A percentile compares a stretch with the other conserved stretches of the same genome.
Evolutionary conservation across 2,113 vertebrate species (phyloP).

Genomic region (Anolis carolinensis): DNA sequence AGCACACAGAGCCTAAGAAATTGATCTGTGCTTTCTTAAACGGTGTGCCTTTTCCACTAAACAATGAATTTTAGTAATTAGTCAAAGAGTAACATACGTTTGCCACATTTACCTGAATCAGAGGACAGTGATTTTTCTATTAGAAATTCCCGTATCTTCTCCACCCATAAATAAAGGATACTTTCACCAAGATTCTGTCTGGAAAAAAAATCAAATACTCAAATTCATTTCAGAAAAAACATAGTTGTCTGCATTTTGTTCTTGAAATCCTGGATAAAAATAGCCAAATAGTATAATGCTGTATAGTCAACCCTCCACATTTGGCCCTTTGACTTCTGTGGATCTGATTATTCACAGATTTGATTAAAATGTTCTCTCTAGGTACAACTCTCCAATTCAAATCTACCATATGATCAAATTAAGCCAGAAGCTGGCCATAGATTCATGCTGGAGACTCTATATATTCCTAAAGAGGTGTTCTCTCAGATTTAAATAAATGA

Average conservation of each 20-base stretch:
- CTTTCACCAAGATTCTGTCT: conserved; percentile 92
- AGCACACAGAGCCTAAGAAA: conserved; percentile 18
- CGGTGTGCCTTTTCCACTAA: not conserved
- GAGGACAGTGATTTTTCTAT: conserved; percentile 82
- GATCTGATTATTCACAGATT: no score
- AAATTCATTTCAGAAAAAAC: not conserved
- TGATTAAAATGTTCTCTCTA: no score
- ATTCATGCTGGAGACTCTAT: no score
- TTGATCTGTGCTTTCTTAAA: not conserved
- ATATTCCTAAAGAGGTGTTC: no score
- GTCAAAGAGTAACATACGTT: conserved; percentile 18
- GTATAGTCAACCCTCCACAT: no score
- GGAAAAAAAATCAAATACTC: conserved; percentile 38
- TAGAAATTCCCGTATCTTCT: conserved; percentile 91
- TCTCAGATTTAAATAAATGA: no score
- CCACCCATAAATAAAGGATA: conserved; percentile 96
- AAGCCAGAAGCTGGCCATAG: no score
- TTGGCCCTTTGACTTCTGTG: no score
- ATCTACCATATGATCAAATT: no score
- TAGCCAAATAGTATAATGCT: no score
- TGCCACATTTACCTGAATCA: conserved; percentile 82
- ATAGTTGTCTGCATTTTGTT: not conserved
- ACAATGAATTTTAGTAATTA: conserved; percentile 10
- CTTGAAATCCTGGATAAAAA: not conserved
- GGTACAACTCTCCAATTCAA: no score